Conservation (phyloP, 2,113 vertebrate genomes). For the Gasterosteus aculeatus region DNA sequence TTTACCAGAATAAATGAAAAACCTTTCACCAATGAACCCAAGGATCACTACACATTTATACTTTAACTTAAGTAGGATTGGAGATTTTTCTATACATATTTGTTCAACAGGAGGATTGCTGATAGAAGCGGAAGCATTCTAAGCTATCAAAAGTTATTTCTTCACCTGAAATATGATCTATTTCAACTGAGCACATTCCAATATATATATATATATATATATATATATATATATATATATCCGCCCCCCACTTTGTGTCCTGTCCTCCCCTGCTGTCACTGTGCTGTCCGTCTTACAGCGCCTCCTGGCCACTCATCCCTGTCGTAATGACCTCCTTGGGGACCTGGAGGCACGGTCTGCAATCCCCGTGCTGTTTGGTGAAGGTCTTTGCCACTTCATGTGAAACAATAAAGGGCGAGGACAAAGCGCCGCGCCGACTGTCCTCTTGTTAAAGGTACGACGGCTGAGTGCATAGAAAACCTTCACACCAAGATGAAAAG, state of each 20-base stretch:
- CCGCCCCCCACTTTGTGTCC: conserved; percentile 41
- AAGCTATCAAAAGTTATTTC: conserved; percentile 61
- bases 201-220: conserved; percentile 50
- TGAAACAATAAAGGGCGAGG: conserved; percentile 66
- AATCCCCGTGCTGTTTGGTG: conserved; percentile 55
- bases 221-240: too few species aligned
- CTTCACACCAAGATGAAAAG: conserved; percentile 64
- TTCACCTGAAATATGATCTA: conserved; percentile 48
- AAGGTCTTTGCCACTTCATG: conserved; percentile 68
- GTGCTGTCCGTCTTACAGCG: conserved; percentile 62
- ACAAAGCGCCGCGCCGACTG: conserved; percentile 48
- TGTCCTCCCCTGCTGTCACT: conserved; percentile 68
- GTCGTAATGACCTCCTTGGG: conserved; percentile 82
- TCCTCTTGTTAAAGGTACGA: conserved; percentile 67
- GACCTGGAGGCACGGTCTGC: conserved; percentile 70
- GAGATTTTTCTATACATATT: conserved; percentile 16
- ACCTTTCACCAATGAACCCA: background rate
- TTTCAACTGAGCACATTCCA: conserved; percentile 66
- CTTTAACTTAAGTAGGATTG: background rate
- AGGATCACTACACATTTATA: background rate
- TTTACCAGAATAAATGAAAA: background rate
- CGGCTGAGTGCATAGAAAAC: conserved; percentile 36
- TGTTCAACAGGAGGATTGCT: conserved; percentile 35
- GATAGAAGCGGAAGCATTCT: conserved; percentile 41
- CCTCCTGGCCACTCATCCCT: conserved; percentile 69